Conservation (phyloP, 2,113 vertebrate genomes). For the Rissa tridactyla region DNA sequence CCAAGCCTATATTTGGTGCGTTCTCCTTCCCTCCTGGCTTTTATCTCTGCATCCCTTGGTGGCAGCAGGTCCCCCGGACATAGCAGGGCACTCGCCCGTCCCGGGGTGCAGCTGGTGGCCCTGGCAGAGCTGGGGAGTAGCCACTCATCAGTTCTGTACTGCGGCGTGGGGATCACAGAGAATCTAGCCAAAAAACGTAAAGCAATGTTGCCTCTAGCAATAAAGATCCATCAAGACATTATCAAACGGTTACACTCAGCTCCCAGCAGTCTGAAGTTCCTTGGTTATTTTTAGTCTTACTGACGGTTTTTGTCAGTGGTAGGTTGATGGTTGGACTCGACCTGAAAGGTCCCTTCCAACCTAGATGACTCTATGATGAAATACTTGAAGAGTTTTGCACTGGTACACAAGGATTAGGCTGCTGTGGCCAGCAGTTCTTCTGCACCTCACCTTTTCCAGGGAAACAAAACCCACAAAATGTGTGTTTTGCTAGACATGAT, state of each 20-base stretch:
- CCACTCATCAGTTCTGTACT: not conserved
- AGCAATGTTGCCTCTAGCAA: not conserved
- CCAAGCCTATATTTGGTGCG: accelerated
- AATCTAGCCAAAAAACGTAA: not conserved
- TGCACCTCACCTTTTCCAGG: not conserved
- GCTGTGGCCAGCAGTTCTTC: not conserved
- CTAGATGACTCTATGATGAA: not conserved
- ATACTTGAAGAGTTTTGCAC: not conserved
- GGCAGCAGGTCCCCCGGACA: not conserved
- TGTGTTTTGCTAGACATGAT: accelerated
- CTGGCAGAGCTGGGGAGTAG: not conserved
- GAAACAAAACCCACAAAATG: accelerated
- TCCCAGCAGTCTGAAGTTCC: not conserved
- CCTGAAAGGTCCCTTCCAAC: not conserved
- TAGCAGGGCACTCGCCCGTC: accelerated
- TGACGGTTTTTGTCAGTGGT: not conserved
- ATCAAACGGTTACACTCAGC: accelerated
- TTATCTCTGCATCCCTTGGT: no score
- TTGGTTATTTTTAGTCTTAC: not conserved
- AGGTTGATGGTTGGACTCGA: not conserved
- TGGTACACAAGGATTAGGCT: not conserved
- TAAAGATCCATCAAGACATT: not conserved
- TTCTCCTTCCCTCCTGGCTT: not conserved
- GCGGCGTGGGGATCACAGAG: accelerated
- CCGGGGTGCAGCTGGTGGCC: not conserved